A percentile compares a stretch with the other conserved stretches of the same genome.
These are phyloP conservation scores for Macaria notata DNA, from an alignment of 2,888 invertebrate species.

Conservation along the genomic window DNA sequence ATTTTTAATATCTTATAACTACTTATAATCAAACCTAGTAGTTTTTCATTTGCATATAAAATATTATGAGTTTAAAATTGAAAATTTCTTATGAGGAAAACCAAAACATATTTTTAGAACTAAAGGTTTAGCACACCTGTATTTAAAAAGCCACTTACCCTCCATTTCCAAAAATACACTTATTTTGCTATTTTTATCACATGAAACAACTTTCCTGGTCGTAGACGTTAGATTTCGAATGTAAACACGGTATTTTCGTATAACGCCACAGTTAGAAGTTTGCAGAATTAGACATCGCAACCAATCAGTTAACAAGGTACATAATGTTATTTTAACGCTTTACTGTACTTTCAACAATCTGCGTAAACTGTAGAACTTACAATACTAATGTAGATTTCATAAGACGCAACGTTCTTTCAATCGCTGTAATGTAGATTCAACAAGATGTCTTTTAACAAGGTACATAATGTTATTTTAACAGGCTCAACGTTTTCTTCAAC, in stretches of 20 bases:
- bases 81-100: slow-evolving; percentile 17
- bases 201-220: slow-evolving; percentile 27
- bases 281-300: slow-evolving; percentile 1
- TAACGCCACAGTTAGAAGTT: not conserved
- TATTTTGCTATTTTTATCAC: slow-evolving; percentile 32
- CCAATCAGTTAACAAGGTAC: not conserved
- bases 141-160: slow-evolving; percentile 21
- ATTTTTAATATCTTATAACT: no score
- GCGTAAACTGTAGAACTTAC: no score
- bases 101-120: slow-evolving; percentile 26
- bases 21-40: no score
- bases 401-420: no score
- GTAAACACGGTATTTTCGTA: slow-evolving; percentile 2
- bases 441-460: no score
- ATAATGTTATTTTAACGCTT: not conserved
- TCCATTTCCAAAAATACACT: slow-evolving; percentile 34
- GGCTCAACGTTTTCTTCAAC: no score
- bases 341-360: not conserved
- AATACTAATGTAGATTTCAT: no score
- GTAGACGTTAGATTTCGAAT: slow-evolving; percentile 33
- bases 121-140: slow-evolving; percentile 34
- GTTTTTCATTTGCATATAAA: no score
- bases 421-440: no score
- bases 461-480: no score
- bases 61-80: slow-evolving; percentile 14